Evolutionary conservation across 2,888 invertebrate genomes (phyloP), one percentile per base, ranked within the genome.

Genomic region (Noctua janthina): DNA sequence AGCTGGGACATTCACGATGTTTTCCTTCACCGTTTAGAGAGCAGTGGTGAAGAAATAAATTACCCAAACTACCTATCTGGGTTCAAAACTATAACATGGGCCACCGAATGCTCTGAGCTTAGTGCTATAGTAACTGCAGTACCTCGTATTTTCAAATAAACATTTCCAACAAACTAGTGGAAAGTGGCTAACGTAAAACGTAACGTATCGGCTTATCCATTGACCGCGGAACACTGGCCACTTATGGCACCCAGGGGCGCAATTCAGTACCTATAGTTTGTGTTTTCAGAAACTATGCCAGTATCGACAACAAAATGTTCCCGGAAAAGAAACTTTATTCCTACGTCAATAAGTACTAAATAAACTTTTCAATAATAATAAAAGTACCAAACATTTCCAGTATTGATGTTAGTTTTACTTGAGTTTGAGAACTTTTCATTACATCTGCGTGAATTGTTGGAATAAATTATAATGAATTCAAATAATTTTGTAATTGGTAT

Each of bases 181-280:
- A 54, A 62, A 59, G 54, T 71, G 51, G 66, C 29, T 56, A 56
- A 43, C 83, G 68, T 68, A 68, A 15, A 68, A 15, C 68, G 68
- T 68, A 46, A 70, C 59, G 83, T 74, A 83, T 83, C 64, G 46
- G 66, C 59, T 70, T 83, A 74, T 74, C 51, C 82, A 54, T 70
- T 83, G 70, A 46, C 39, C 64, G 49, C 80, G n/a, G 20, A 29
- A 68, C 72, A 75, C 72, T 51, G 68, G 35, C 81, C 79, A 54
- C 43, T 74, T 56, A 85, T 29, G 20, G 64, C 43, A 68, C 84
- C 77, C 82, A 23, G 7, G 67, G 71, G 84, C 17, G 11, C 43
- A 39, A 71, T 85, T 69, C 29, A n/a, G 46, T 68, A 68, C 68
- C 68, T 29, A 68, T 68, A 56, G n/a, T 73, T 84, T 66, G 64